A percentile compares a stretch with the other conserved stretches of the same genome.
Conservation (phyloP, 2,797 vertebrate genomes). For the Gambelia wislizenii region DNA sequence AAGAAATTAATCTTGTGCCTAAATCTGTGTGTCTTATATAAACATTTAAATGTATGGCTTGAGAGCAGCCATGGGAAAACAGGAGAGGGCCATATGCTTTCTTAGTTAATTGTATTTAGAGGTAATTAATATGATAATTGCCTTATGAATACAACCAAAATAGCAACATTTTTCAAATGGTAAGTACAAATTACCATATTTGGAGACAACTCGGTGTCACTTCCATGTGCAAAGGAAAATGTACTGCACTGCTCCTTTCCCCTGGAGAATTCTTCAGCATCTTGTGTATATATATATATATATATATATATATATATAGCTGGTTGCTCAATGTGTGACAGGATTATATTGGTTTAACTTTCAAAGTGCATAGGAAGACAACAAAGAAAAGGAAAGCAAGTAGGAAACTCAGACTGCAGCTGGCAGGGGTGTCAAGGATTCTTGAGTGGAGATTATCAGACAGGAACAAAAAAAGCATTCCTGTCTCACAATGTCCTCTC, state of each 20-base stretch:
- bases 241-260: neutral
- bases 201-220: neutral
- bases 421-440: constrained; percentile 35
- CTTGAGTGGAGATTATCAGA: no score
- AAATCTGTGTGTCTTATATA: constrained; percentile 15
- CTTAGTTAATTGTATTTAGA: constrained; percentile 43
- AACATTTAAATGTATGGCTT: constrained; percentile 26
- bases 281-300: neutral
- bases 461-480: no score
- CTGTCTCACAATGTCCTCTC: no score
- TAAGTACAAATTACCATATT: neutral
- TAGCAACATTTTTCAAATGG: constrained; percentile 28
- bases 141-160: constrained; percentile 27
- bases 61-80: constrained; percentile 21
- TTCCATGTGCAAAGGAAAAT: constrained; percentile 4
- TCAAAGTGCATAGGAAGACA: neutral
- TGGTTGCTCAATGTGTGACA: constrained; percentile 3
- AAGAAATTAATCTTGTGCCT: constrained; percentile 19
- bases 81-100: constrained; percentile 14
- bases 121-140: constrained; percentile 42
- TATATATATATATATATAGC: neutral
- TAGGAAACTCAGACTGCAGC: neutral
- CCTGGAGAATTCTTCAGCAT: constrained; percentile 5
- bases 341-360: rapidly evolving
- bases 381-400: neutral